These are phyloP conservation scores for Erinaceus europaeus DNA, from an alignment of 2,113 vertebrate genomes.

Conservation along the genomic window DNA sequence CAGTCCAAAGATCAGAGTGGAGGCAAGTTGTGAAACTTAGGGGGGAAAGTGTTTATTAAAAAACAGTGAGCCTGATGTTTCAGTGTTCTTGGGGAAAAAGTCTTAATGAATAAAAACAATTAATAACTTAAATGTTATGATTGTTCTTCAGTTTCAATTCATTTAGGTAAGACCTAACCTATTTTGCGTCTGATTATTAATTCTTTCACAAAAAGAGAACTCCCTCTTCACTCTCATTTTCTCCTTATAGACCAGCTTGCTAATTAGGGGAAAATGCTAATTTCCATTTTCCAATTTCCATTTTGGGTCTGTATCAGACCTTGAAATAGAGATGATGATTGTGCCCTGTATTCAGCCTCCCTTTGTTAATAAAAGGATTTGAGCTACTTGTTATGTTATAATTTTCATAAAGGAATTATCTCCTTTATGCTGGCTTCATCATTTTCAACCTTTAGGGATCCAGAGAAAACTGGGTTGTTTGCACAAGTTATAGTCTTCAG, in stretches of 20 bases:
- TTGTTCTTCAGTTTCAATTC: background rate
- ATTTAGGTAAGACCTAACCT: background rate
- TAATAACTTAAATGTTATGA: background rate
- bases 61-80: background rate
- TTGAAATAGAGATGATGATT: background rate
- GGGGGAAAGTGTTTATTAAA: background rate
- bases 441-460: background rate
- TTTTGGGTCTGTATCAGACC: background rate
- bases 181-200: background rate
- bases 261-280: slow-evolving; percentile 26
- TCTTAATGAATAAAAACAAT: background rate
- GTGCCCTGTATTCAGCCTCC: background rate
- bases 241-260: background rate
- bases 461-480: background rate
- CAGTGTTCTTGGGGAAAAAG: background rate
- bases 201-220: background rate
- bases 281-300: background rate
- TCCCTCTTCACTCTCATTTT: background rate
- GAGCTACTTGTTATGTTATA: background rate
- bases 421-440: background rate
- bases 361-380: slow-evolving; percentile 29
- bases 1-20: background rate
- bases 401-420: slow-evolving; percentile 8
- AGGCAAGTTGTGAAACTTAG: background rate
- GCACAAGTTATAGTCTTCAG: background rate